phyloP scores from a whole-genome alignment of 2,888 invertebrate genomes.

The Clitarchus hookeri region DNA sequence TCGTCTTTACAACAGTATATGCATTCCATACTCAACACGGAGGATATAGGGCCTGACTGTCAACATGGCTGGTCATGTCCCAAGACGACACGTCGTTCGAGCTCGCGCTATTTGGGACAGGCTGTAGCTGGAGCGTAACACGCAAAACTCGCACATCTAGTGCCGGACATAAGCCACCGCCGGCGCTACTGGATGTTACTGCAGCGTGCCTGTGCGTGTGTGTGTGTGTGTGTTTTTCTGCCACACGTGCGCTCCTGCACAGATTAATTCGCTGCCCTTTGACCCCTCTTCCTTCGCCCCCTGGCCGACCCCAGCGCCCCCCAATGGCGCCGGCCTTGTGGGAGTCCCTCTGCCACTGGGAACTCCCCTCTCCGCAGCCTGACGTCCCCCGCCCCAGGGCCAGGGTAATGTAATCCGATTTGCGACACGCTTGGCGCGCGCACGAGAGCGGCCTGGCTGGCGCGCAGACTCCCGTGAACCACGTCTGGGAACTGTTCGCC shows the following conservation, averaged over 20 bases:
- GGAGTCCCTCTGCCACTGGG: not conserved
- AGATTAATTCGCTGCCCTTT: slow-evolving; percentile 5
- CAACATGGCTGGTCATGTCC: not conserved
- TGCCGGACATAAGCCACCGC: not conserved
- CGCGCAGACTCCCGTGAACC: no score
- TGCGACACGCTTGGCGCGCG: not conserved
- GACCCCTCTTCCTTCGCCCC: not conserved
- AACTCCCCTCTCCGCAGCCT: not conserved
- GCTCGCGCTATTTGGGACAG: not conserved
- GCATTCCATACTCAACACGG: no score
- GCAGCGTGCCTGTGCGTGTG: not conserved
- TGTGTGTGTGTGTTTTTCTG: not conserved
- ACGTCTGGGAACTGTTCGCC: no score
- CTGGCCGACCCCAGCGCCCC: not conserved
- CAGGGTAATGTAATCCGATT: not conserved
- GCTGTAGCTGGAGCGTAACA: not conserved
- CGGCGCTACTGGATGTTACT: not conserved
- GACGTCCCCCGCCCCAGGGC: no score
- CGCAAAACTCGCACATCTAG: no score
- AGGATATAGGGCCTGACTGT: no score
- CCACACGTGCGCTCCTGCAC: slow-evolving; percentile 7
- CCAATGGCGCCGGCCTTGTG: not conserved
- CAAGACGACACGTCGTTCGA: not conserved
- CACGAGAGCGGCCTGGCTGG: not conserved
- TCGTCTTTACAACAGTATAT: no score